Conservation (phyloP, 2,888 invertebrate genomes). For the Liposcelis brunnea region DNA sequence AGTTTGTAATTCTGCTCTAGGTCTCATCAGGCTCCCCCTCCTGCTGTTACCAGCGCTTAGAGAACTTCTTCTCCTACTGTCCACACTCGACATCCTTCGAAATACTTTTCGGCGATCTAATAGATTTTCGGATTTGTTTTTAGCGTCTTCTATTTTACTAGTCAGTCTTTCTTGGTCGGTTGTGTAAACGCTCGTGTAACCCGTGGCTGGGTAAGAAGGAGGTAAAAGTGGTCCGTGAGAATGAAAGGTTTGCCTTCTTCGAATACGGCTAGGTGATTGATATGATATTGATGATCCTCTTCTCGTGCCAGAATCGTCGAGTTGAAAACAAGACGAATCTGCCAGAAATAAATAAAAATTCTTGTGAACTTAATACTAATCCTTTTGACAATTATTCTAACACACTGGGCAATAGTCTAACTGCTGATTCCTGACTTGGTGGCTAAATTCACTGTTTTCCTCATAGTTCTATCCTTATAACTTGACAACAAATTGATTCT, state of each 20-base stretch:
- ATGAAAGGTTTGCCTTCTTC: constrained; percentile 27
- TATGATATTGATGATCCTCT: constrained; percentile 3
- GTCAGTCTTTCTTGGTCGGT: constrained; percentile 17
- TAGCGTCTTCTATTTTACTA: neutral
- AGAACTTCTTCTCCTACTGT: constrained; percentile 6
- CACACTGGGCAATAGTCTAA: neutral
- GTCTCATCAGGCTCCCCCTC: neutral
- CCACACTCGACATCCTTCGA: constrained; percentile 12
- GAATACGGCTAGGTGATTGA: constrained; percentile 23
- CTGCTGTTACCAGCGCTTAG: constrained; percentile 1
- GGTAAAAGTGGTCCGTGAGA: constrained; percentile 21
- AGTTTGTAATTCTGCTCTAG: neutral
- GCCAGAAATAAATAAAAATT: neutral
- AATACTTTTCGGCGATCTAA: constrained; percentile 3
- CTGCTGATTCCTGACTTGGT: constrained; percentile 1
- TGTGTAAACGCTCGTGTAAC: constrained; percentile 19
- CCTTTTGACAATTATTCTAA: neutral
- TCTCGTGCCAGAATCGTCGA: neutral
- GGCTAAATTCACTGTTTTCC: no score
- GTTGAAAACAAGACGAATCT: neutral
- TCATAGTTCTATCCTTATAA: no score
- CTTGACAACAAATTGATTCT: no score
- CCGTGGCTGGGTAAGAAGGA: constrained; percentile 9
- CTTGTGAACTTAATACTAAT: no score
- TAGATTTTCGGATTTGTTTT: neutral